Evolutionary conservation across 2,888 invertebrate species (phyloP), one percentile per base, ranked within the genome.

Genomic region (Dynastes maya): DNA sequence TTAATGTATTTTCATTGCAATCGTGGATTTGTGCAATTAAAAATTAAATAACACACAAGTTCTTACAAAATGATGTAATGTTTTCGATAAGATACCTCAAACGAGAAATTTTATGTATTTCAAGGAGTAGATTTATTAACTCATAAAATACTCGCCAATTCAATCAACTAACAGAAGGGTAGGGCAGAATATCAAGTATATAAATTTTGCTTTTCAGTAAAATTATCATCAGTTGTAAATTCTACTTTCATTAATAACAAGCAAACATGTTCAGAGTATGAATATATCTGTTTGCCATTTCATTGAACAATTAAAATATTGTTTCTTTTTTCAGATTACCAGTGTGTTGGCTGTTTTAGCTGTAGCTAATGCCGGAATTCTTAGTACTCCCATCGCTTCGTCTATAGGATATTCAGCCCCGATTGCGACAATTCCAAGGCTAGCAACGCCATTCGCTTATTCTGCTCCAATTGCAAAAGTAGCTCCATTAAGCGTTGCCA

Each of bases 311-410:
- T 1, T 45, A 45, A 53, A 64, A 64, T 49, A 8, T 27, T 32
- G 64, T 75, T 32, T 71, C 16, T 67, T 67, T 29, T 72, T 75
- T 8, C 49, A 75, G 75, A 13, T 77, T 0, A 83, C 84, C 16
- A 84, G 84, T 81, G 88, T 88, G 0, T 90, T 90, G 82, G 89
- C 89, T 49, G 82, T 82, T n/a, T 74, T 81, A 13, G 80, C 81
- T 58, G 78, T 74, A 65, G 80, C 82, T 76, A 83, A 79, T 40
- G 89, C 76, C 70, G 78, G 74, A 22, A 51, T 77, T 37, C 51
- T 78, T 16, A 49, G 84, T 80, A 13, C 80, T 80, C 37, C 82
- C 61, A 81, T 83, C 49, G 84, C 84, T 29, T 83, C 83, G 16
- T 78, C 80, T 2, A 40, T 79, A 16, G 82, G 82, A 65, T 81